phyloP scores from a whole-genome alignment of 2,113 vertebrate genomes.

The Scopus umbretta region DNA sequence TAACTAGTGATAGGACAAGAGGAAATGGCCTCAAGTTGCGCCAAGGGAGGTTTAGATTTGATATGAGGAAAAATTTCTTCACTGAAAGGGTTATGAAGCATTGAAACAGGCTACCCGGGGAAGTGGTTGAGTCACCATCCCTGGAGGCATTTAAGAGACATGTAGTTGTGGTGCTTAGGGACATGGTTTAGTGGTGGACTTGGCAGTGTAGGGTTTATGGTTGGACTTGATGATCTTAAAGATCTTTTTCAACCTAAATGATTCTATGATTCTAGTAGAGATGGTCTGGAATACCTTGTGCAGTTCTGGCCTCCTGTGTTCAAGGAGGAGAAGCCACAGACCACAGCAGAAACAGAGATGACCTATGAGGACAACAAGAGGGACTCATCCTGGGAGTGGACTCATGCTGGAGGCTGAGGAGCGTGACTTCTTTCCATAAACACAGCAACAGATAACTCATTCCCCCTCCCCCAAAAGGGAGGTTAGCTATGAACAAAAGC shows the following conservation, averaged over 20 bases:
- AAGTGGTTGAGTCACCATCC: too few species aligned
- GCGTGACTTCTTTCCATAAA: neutral
- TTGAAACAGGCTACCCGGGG: neutral
- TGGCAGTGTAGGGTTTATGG: neutral
- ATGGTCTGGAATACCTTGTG: neutral
- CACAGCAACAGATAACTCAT: fast-evolving
- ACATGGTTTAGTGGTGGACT: neutral
- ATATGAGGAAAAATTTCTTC: neutral
- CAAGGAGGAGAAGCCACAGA: neutral
- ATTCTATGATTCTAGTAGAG: neutral
- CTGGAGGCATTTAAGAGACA: neutral
- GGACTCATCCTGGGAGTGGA: neutral
- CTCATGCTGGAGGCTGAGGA: neutral
- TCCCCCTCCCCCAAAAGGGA: neutral
- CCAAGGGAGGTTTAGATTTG: neutral
- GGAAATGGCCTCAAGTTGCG: neutral
- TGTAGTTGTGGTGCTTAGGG: neutral
- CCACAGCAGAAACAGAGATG: neutral
- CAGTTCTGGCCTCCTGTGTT: neutral
- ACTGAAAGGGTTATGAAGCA: neutral
- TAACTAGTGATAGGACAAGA: neutral
- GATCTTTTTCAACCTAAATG: neutral
- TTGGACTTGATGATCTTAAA: neutral
- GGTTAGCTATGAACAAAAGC: neutral
- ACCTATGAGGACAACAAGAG: neutral